These are phyloP conservation scores for Heliothis subflexa DNA, from an alignment of 1,140 invertebrate species.

Conservation along the genomic window DNA sequence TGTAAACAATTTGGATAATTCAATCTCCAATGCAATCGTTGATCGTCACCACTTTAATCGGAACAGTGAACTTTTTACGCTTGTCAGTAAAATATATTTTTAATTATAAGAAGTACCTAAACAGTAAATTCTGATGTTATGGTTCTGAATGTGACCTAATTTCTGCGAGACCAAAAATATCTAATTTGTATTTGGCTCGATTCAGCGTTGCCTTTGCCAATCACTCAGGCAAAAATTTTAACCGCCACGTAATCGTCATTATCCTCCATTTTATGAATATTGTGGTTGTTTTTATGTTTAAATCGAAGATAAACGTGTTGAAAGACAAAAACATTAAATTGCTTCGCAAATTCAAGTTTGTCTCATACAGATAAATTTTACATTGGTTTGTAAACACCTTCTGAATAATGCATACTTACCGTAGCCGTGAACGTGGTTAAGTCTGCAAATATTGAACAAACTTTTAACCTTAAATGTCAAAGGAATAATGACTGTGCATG, in stretches of 20 bases:
- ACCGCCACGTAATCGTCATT: neutral
- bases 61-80: too few relatives aligned
- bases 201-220: neutral
- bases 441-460: constrained; percentile 22
- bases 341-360: too few relatives aligned
- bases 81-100: too few relatives aligned
- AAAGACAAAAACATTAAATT: neutral
- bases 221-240: neutral
- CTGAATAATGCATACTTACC: constrained; percentile 4
- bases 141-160: neutral
- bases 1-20: constrained; percentile 6
- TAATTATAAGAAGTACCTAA: neutral
- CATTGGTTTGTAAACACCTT: neutral
- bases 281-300: neutral
- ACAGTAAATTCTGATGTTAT: too few relatives aligned
- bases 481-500: neutral
- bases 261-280: neutral
- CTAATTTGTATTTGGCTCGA: neutral
- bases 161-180: neutral
- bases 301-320: neutral
- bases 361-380: too few relatives aligned
- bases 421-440: neutral
- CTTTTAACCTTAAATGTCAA: constrained; percentile 12
- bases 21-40: neutral
- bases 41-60: neutral